Evolutionary conservation across 2,888 invertebrate genomes (phyloP), one percentile per base, ranked within the genome.

Genomic region (Cyclophora albipunctata): DNA sequence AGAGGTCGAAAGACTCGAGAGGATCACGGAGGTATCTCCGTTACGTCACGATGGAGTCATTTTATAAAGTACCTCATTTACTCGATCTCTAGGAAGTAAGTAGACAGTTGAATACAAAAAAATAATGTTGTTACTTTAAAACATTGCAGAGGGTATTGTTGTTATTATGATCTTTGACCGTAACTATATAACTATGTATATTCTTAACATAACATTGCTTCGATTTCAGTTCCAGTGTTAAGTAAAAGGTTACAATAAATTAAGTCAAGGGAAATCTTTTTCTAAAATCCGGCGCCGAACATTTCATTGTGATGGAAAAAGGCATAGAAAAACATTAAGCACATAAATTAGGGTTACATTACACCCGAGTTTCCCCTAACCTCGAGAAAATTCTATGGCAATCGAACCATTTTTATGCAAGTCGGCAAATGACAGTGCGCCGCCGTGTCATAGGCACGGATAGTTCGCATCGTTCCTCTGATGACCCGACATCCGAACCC

Each of bases 401-500:
- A 57, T 55, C 48, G 47, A 46, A 20, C 48, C 53, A 65, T 69
- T 73, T 75, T 74, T 67, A 67, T 71, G 68, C 69, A 67, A 67
- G 57, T 54, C 61, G 59, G 64, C 68, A 72, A 72, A 75, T 73
- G 75, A 73, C 74, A 71, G 66, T 63, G 56, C 66, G 63, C 66
- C 60, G 59, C 63, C 66, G 68, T 75, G 76, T 78, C 77, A 78
- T 75, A 76, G 76, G 69, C 76, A 76, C 65, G 71, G 71, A 65
- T 69, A 68, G 70, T 60, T 64, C 65, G 69, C 69, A 66, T 75
- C 73, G 69, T 67, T 72, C 70, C 76, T 72, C 69, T 77, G 80
- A 81, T 78, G 82, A 81, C 77, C 80, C 71, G 66, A 68, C 74
- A 64, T 67, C 65, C 73, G 69, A 77, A 75, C 82, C 73, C 75